A percentile compares a stretch with the other conserved stretches of the same genome.
Evolutionary conservation across 1,140 invertebrate genomes (phyloP).

Genomic region (Acromyrmex echinatior): DNA sequence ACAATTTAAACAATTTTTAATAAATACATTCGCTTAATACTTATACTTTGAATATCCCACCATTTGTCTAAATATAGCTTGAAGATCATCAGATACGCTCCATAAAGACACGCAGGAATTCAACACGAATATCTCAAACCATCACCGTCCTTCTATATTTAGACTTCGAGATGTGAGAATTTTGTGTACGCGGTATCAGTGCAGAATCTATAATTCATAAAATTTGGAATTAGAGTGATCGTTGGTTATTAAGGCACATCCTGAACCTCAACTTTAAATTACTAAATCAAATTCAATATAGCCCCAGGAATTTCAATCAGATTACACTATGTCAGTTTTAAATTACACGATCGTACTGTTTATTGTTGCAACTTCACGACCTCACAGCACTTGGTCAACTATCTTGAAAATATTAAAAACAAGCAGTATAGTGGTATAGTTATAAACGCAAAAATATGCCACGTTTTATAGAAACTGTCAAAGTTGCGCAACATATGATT

Average conservation of each 20-base stretch:
- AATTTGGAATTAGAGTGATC: background rate
- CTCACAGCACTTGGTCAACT: background rate
- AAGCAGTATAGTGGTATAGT: background rate
- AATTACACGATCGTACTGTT: slow-evolving; percentile 53
- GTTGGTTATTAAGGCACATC: slow-evolving; percentile 2
- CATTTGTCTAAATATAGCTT: slow-evolving; percentile 76
- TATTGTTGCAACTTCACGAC: background rate
- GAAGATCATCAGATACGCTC: slow-evolving; percentile 57
- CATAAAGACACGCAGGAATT: slow-evolving; percentile 62
- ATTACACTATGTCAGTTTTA: slow-evolving; percentile 75
- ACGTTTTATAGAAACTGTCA: background rate
- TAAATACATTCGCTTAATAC: slow-evolving; percentile 21
- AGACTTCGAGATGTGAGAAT: slow-evolving; percentile 74
- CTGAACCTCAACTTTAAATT: slow-evolving; percentile 42
- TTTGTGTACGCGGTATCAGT: slow-evolving; percentile 40
- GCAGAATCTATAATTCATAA: background rate
- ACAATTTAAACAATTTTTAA: slow-evolving; percentile 43
- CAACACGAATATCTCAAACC: slow-evolving; percentile 75
- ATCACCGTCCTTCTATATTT: slow-evolving; percentile 77
- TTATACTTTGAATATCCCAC: slow-evolving; percentile 75
- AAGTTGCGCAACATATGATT: background rate
- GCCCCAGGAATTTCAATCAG: slow-evolving; percentile 65
- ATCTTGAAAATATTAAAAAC: background rate
- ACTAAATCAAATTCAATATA: slow-evolving; percentile 78
- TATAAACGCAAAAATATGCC: background rate